Evolutionary conservation across 2,113 vertebrate species (phyloP), one percentile per base, ranked within the genome.

Genomic region (Hippolais icterina): DNA sequence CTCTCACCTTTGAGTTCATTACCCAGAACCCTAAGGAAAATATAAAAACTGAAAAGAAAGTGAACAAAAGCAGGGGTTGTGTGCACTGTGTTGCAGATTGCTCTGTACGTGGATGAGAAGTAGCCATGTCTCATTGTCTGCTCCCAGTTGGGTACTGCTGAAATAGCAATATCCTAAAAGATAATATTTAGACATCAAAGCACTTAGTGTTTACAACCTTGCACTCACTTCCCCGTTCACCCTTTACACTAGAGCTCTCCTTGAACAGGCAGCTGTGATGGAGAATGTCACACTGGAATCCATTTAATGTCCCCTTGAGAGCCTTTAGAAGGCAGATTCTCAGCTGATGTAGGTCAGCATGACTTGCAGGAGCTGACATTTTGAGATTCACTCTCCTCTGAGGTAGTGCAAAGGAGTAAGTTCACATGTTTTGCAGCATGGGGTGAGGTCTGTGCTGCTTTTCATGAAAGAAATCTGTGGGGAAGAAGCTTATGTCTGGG

Each of bases 311-410:
- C 39, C 68, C 54, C 68, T 23, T 81, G 54, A 63, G 72, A 92
- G 44, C 19, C 28, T 72, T 89, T 39, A 57, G 78, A 79, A 92
- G 35, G 35, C n/a, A 89, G 44, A 54, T 50, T 35, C 23, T 94
- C 5, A 28, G n/a, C 11, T 72, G 41, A 35, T 57, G 41, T 17
- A 91, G 54, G 57, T 76, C 86, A 84, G 18, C 0, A 0, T 65
- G 46, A 18, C 53, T 91, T 89, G 39, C 37, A 89, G 65, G 11
- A 94, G 21, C n/a, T 96, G 95, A 82, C 72, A 85, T 89, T 92
- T 92, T 89, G 64, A 82, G 69, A 52, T 76, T 87, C 0, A 1
- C 4, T 69, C 29, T 87, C 70, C 16, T 5, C 49, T 90, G 74
- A 93, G 75, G 14, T 14, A 56, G 15, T 10, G 9, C 15, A 68